phyloP scores from a whole-genome alignment of 2,113 vertebrate genomes.

The Peromyscus polionotus region DNA sequence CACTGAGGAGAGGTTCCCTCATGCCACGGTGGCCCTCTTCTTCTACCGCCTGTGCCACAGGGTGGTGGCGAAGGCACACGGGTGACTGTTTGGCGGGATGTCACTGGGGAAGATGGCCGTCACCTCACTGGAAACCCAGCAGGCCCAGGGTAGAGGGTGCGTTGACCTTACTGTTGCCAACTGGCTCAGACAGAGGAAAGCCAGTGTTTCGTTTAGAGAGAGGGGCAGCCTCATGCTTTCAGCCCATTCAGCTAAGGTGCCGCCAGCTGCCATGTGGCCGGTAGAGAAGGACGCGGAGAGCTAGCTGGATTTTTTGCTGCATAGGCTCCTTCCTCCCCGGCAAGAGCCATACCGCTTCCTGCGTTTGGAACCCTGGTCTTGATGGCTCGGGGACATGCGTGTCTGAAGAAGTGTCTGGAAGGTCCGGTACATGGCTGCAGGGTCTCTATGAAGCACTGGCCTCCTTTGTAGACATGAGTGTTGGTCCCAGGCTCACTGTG shows the following conservation, averaged over 20 bases:
- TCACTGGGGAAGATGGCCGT: accelerated
- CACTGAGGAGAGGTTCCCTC: not conserved
- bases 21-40: not conserved
- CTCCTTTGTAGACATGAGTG: not conserved
- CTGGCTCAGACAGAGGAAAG: not conserved
- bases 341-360: not conserved
- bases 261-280: not conserved
- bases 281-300: not conserved
- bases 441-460: accelerated
- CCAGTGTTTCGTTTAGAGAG: not conserved
- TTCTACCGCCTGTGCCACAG: too few relatives aligned
- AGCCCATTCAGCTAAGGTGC: not conserved
- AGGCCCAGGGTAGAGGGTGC: not conserved
- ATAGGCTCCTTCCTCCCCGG: not conserved
- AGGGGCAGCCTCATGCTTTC: not conserved
- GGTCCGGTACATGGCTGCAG: not conserved
- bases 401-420: not conserved
- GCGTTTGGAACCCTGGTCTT: too few relatives aligned
- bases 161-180: not conserved
- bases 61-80: too few relatives aligned
- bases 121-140: not conserved
- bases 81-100: not conserved
- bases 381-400: not conserved
- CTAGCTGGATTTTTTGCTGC: not conserved
- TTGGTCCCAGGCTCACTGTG: not conserved